phyloP scores from a whole-genome alignment of 2,888 invertebrate species.

The Euplagia quadripunctaria region DNA sequence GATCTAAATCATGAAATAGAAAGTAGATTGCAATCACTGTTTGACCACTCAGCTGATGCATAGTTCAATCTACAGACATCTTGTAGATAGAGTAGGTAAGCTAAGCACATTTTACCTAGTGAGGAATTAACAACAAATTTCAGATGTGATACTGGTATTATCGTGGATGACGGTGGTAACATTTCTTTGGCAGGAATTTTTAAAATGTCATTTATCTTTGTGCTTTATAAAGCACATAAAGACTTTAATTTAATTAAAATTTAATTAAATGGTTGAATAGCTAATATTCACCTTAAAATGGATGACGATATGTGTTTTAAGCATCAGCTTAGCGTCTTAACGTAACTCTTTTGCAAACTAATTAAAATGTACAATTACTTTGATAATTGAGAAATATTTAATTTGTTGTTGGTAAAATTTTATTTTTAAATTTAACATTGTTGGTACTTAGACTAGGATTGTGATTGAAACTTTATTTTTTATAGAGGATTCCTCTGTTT shows the following conservation, averaged over 20 bases:
- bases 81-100: neutral
- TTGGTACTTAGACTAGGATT: no score
- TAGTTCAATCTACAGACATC: conserved; percentile 36
- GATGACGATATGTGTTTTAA: no score
- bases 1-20: conserved; percentile 73
- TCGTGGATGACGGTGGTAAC: neutral
- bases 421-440: no score
- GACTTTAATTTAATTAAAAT: no score
- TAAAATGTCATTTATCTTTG: neutral
- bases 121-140: neutral
- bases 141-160: neutral
- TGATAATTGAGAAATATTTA: neutral
- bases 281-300: neutral
- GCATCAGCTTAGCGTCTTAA: neutral
- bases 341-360: neutral
- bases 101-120: neutral
- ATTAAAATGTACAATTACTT: neutral
- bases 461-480: no score
- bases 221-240: neutral
- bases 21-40: conserved; percentile 68
- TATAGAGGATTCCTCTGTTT: neutral
- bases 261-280: neutral
- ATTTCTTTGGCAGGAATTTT: neutral
- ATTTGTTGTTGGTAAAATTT: neutral
- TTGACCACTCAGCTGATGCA: conserved; percentile 57